phyloP scores from a whole-genome alignment of 2,113 vertebrate genomes.

The Antechinus stuartii region DNA sequence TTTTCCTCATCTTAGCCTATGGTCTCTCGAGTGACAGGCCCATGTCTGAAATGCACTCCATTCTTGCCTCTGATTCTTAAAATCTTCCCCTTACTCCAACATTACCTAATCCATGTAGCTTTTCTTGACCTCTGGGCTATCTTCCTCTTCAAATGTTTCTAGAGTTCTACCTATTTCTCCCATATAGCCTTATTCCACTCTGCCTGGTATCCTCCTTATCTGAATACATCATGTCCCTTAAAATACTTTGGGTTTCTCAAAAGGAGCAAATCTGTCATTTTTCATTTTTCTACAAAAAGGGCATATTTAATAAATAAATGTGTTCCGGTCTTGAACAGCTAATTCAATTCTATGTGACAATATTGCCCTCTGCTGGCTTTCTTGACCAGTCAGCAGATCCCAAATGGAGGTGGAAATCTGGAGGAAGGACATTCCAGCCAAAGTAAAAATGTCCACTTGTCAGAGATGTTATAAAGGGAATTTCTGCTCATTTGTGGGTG shows the following conservation, averaged over 20 bases:
- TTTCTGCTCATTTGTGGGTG: neutral
- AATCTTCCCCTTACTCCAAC: neutral
- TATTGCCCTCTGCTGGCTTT: neutral
- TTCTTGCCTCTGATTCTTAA: neutral
- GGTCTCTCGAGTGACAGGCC: neutral
- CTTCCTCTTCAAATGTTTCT: neutral
- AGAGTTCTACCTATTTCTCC: neutral
- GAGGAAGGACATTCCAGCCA: neutral
- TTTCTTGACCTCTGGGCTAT: neutral
- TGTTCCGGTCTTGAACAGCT: neutral
- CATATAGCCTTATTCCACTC: neutral
- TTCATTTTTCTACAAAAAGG: neutral
- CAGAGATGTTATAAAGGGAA: neutral
- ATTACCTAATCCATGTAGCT: neutral
- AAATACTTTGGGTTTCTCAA: neutral
- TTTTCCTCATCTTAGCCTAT: neutral
- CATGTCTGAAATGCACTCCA: neutral
- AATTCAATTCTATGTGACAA: neutral
- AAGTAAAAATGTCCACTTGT: neutral
- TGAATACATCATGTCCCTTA: neutral
- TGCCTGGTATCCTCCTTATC: neutral
- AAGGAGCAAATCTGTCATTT: neutral
- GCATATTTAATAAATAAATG: neutral
- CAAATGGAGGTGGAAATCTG: neutral
- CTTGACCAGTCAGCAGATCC: neutral